Conservation (phyloP, 2,888 invertebrate genomes). For the Rotaria macrura region DNA sequence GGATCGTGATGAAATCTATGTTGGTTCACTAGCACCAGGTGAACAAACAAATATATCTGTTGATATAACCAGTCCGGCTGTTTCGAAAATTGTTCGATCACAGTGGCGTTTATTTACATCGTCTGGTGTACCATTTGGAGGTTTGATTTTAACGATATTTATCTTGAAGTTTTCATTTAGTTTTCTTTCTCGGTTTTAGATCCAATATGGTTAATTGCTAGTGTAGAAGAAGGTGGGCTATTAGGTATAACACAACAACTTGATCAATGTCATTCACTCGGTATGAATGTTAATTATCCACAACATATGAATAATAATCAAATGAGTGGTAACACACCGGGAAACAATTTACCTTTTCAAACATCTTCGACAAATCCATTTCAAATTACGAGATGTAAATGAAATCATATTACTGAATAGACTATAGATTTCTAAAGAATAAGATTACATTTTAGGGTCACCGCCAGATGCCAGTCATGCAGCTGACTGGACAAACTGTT, state of each 20-base stretch:
- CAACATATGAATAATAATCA: not conserved
- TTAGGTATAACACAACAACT: slow-evolving; percentile 69
- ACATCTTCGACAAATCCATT: not conserved
- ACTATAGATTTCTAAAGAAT: not conserved
- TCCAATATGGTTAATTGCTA: slow-evolving; percentile 68
- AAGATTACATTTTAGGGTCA: not conserved
- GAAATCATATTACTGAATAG: too few relatives aligned
- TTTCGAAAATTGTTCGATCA: slow-evolving; percentile 66
- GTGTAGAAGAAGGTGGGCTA: slow-evolving; percentile 69
- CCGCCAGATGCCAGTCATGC: not conserved
- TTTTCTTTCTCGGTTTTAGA: slow-evolving; percentile 50
- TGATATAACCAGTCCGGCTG: slow-evolving; percentile 67
- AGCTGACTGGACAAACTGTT: not conserved
- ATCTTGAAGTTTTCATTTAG: too few relatives aligned
- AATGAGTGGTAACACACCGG: not conserved
- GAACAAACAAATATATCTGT: slow-evolving; percentile 66
- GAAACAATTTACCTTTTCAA: not conserved
- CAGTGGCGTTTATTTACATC: slow-evolving; percentile 67
- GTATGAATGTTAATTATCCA: not conserved
- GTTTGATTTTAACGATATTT: slow-evolving; percentile 51
- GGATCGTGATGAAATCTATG: slow-evolving; percentile 54
- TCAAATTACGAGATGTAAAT: not conserved
- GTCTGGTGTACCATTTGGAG: slow-evolving; percentile 56
- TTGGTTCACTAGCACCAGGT: slow-evolving; percentile 65
- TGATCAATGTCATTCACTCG: not conserved